Evolutionary conservation across 2,888 invertebrate genomes (phyloP).

Genomic region (Athetis lepigone): DNA sequence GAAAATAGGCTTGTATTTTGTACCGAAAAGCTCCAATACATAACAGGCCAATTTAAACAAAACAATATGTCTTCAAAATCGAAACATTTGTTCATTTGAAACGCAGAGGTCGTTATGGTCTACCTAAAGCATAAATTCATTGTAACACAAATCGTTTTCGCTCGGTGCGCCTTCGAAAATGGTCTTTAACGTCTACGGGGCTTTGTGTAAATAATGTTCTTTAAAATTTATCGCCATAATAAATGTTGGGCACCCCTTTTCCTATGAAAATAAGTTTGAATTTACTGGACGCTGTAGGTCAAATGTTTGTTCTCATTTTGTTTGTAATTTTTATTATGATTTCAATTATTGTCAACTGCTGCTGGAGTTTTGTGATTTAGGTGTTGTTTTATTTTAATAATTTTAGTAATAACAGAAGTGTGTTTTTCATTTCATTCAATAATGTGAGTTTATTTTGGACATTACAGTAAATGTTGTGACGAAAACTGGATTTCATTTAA

Average conservation of each 20-base stretch:
- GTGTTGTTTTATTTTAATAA: neutral
- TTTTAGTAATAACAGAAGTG: too few species aligned
- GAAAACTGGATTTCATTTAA: too few species aligned
- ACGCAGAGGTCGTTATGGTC: constrained; percentile 71
- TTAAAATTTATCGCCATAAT: constrained; percentile 88
- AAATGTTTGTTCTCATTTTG: constrained; percentile 69
- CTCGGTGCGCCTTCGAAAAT: constrained; percentile 83
- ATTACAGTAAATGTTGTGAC: too few species aligned
- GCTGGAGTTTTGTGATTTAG: neutral
- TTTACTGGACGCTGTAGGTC: constrained; percentile 79
- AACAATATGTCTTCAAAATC: constrained; percentile 69
- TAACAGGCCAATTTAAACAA: constrained; percentile 56
- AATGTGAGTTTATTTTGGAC: too few species aligned
- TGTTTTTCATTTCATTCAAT: too few species aligned
- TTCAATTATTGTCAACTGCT: constrained; percentile 31
- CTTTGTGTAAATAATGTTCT: constrained; percentile 90
- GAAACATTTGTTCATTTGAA: constrained; percentile 69
- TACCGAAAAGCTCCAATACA: constrained; percentile 16
- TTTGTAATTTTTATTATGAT: constrained; percentile 63
- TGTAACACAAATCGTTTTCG: constrained; percentile 82
- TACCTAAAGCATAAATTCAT: constrained; percentile 85
- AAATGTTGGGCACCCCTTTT: constrained; percentile 87
- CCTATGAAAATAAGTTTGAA: constrained; percentile 88
- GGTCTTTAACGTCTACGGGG: constrained; percentile 87
- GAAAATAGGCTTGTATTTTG: neutral